Evolutionary conservation across 2,888 invertebrate species (phyloP), one percentile per base, ranked within the genome.

Genomic region (Apoda limacodes): DNA sequence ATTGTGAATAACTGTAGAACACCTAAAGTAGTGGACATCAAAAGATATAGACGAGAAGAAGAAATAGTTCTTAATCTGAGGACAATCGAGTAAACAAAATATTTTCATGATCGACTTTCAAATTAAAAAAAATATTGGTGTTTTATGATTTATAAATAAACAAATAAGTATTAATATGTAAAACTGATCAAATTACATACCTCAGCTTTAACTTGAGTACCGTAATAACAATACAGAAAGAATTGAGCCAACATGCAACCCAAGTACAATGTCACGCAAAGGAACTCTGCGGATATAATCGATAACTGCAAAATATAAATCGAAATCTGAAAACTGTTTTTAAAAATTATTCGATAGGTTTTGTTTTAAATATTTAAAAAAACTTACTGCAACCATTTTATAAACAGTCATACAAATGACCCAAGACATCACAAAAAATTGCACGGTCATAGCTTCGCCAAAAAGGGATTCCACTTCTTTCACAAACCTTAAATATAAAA

Each of bases 341-440:
- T 11, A 28, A 13, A 15, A 24, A 17, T 19, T 17, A 9, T 4
- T 13, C n/a, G n/a, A n/a, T n/a, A n/a, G n/a, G n/a, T n/a, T n/a
- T n/a, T n/a, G n/a, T n/a, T n/a, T n/a, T 17, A 17, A n/a, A 23
- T 15, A 3, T 24, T n/a, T 13, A 15, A 25, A 30, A 26, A 13
- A 35, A 56, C 66, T 43, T 54, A 75, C 75, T 26, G 56, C 63
- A 11, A 63, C 63, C 25, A 74, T 68, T 39, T 69, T 75, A 44
- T 74, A 75, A n/a, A 64, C 52, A 2, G 70, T 71, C 68, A 71
- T 74, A 39, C 75, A 75, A 37, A 75, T 61, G 3, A 74, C 71
- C 74, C 69, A 72, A 4, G 66, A 60, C 50, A 60, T 64, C 1
- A 61, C 52, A 17, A 67, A 45, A 26, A 74, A 60, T 34, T 75